Conservation (phyloP, 2,888 invertebrate species). For the Zygothrica quintamaculata region DNA sequence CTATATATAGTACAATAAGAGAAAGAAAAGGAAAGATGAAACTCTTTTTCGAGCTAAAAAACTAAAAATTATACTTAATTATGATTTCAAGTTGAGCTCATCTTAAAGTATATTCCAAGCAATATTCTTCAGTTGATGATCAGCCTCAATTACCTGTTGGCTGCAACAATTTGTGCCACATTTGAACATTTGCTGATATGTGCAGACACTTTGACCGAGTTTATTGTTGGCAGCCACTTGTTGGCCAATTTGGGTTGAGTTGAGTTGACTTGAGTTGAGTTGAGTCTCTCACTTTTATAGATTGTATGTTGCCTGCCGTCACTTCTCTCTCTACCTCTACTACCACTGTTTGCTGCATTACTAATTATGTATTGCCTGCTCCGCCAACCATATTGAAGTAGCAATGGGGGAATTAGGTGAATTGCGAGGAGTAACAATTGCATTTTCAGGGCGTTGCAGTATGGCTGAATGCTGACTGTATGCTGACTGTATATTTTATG, state of each 20-base stretch:
- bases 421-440: conserved; percentile 22
- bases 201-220: conserved; percentile 43
- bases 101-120: neutral
- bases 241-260: conserved; percentile 47
- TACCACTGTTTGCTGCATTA: conserved; percentile 23
- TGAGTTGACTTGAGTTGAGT: conserved; percentile 44
- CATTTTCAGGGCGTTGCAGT: conserved; percentile 55
- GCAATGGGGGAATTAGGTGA: neutral
- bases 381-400: conserved; percentile 3
- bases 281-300: conserved; percentile 4
- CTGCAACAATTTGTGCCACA: conserved; percentile 45
- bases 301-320: conserved; percentile 1
- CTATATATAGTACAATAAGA: neutral
- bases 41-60: neutral
- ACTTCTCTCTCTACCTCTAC: neutral
- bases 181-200: conserved; percentile 4
- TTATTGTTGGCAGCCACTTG: conserved; percentile 28
- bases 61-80: neutral
- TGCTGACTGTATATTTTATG: conserved; percentile 21
- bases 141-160: conserved; percentile 13
- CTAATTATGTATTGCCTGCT: conserved; percentile 39
- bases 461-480: conserved; percentile 21
- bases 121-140: conserved; percentile 6
- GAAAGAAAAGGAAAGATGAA: conserved; percentile 1
- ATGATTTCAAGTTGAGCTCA: neutral